Evolutionary conservation across 2,113 vertebrate species (phyloP), one percentile per base, ranked within the genome.

Genomic region (Gobius niger): DNA sequence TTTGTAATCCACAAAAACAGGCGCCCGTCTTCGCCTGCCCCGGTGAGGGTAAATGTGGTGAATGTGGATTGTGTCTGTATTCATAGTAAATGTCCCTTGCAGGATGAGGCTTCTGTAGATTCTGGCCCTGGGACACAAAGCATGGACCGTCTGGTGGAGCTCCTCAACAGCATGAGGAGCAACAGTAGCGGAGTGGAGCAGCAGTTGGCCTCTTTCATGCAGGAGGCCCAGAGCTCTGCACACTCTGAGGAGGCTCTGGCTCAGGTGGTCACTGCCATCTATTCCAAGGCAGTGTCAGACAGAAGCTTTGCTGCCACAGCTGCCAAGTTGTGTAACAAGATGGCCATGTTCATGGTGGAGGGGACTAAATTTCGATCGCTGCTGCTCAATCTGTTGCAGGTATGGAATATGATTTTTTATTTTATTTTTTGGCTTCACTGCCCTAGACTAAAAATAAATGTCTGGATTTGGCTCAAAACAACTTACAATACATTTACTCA

Each of bases 311-410:
- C 98, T n/a, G 93, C 95, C 85, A 98, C 95, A 0, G 97, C 96
- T 0, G 97, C 96, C 73, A 96, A 93, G 81, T 95, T 98, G 49
- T 99, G 97, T 5, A 95, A 99, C 91, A 98, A 95, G 91, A 99
- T 99, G 98, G 96, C 97, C 0, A 93, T 98, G 53, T 98, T 99
- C 90, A 98, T 99, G 95, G 96, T 98, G 85, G 96, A 99, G 82
- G 97, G 97, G 63, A 98, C 97, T 88, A 99, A 98, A 84, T 99
- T 99, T 87, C 93, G 98, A 66, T 98, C 96, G 9, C 91, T 99
- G 60, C 94, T 99, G 4, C 96, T 99, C 87, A 99, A 99, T 88
- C 94, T 96, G 96, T 88, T 99, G n/a, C 97, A 99, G 96, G 98
- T 99, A 51, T 84, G 82, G 63, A 6, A 34, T 4, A 34, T 34